These are phyloP conservation scores for Sebastes hubbsi DNA, from an alignment of 2,797 vertebrate genomes.

Conservation along the genomic window DNA sequence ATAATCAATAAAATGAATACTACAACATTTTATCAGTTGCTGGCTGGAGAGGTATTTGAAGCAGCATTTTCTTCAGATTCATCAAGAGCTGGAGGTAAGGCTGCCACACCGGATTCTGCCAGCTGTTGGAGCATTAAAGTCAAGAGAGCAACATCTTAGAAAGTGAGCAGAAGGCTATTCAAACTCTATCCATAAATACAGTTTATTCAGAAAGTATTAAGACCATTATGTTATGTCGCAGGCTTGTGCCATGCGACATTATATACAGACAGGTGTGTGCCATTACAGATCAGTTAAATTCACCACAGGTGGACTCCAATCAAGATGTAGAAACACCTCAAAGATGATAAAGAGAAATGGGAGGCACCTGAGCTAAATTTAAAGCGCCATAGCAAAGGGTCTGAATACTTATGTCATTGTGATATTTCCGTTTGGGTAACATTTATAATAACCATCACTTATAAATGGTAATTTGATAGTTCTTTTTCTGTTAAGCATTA, in stretches of 20 bases:
- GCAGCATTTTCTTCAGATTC: not conserved
- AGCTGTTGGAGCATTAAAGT: slow-evolving; percentile 19
- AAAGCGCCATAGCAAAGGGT: not conserved
- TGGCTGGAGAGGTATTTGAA: not conserved
- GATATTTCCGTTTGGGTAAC: not conserved
- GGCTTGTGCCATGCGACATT: not conserved
- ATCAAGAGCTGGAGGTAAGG: not conserved
- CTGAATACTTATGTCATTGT: not conserved
- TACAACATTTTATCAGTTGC: not conserved
- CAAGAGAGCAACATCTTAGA: not conserved
- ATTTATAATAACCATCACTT: too few relatives aligned
- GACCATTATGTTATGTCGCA: not conserved
- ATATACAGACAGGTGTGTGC: not conserved
- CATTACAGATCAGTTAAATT: not conserved
- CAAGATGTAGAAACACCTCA: not conserved
- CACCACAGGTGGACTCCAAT: not conserved
- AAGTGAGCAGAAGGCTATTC: not conserved
- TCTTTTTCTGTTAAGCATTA: too few relatives aligned
- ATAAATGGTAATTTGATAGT: too few relatives aligned
- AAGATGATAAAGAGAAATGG: not conserved
- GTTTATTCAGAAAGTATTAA: not conserved
- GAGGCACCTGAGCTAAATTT: not conserved
- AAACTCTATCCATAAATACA: not conserved
- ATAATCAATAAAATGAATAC: not conserved
- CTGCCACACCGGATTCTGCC: not conserved